Conservation (phyloP, 1,140 invertebrate species). For the Aphaenogaster ashmeadi region DNA sequence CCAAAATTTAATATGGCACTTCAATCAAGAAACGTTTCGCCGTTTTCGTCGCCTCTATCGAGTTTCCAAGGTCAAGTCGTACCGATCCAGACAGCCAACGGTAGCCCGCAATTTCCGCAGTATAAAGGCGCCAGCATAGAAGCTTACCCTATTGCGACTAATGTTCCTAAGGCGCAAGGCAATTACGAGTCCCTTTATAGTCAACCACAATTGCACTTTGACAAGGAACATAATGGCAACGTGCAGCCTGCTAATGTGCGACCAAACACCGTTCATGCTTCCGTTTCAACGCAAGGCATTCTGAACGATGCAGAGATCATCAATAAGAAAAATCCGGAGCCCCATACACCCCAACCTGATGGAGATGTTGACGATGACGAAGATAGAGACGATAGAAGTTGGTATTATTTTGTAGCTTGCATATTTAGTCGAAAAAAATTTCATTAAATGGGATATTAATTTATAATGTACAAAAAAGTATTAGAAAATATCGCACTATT, state of each 20-base stretch:
- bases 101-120: constrained; percentile 75
- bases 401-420: constrained; percentile 28
- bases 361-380: constrained; percentile 71
- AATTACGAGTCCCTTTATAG: constrained; percentile 78
- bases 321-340: constrained; percentile 79
- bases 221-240: neutral
- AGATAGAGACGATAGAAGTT: constrained; percentile 60
- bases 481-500: neutral
- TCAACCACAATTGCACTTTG: constrained; percentile 83
- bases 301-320: constrained; percentile 83
- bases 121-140: constrained; percentile 75
- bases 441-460: neutral
- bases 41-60: constrained; percentile 63
- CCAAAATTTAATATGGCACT: constrained; percentile 47
- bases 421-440: neutral
- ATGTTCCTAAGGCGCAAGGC: constrained; percentile 45
- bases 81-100: constrained; percentile 70
- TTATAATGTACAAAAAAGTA: neutral
- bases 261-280: constrained; percentile 48
- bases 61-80: constrained; percentile 75
- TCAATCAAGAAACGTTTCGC: constrained; percentile 52
- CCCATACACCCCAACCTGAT: constrained; percentile 71
- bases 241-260: neutral
- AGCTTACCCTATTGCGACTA: constrained; percentile 38
- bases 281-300: constrained; percentile 76